Evolutionary conservation across 2,113 vertebrate species (phyloP).

Genomic region (Micronisus gabar): DNA sequence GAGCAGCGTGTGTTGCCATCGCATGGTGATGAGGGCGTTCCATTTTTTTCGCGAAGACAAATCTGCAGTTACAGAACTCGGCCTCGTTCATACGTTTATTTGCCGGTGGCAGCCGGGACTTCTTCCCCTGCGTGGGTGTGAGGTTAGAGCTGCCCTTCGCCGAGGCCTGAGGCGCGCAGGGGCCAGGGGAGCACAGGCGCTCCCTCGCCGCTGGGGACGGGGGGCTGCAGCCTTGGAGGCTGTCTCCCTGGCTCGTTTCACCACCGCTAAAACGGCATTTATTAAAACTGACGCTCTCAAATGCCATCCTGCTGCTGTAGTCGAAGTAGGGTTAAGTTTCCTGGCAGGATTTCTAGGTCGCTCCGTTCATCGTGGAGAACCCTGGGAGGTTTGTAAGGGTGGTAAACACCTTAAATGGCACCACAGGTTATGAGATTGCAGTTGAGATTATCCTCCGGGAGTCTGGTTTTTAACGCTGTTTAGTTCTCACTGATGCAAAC

Average conservation of each 20-base stretch:
- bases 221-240: neutral
- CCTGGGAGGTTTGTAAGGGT: neutral
- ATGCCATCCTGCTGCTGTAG: neutral
- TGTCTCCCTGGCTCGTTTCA: neutral
- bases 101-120: neutral
- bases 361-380: neutral
- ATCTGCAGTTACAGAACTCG: neutral
- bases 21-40: accelerated
- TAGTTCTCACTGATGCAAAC: neutral
- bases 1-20: neutral
- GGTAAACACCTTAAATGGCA: neutral
- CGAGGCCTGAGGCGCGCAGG: neutral
- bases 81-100: neutral
- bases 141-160: neutral
- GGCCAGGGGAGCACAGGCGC: neutral
- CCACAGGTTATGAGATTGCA: neutral
- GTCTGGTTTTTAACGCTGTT: neutral
- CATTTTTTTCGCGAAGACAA: accelerated
- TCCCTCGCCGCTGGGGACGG: neutral
- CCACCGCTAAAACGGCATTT: neutral
- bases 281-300: neutral
- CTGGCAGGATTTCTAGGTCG: neutral
- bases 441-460: neutral
- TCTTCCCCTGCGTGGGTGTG: neutral
- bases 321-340: neutral